Evolutionary conservation across 2,888 invertebrate genomes (phyloP).

Genomic region (Cheilosia scutellata): DNA sequence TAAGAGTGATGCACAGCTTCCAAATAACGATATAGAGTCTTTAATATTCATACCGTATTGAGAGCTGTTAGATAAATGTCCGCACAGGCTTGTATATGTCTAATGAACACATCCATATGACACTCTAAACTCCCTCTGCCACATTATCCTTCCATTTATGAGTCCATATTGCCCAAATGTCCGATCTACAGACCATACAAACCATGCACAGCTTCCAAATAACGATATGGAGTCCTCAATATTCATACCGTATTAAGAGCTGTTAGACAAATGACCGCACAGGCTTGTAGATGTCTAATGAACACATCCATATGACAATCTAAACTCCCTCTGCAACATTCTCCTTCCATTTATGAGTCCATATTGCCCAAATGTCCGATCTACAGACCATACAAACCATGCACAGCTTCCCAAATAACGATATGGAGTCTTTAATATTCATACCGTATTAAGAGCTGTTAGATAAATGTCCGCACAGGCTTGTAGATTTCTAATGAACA

Average conservation of each 20-base stretch:
- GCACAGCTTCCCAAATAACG: conserved; percentile 20
- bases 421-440: not conserved
- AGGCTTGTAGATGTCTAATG: conserved; percentile 11
- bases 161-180: no score
- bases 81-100: conserved; percentile 29
- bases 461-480: conserved; percentile 6
- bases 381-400: no score
- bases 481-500: conserved; percentile 39
- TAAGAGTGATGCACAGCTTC: conserved; percentile 15
- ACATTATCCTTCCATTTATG: not conserved
- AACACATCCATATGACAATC: conserved; percentile 15
- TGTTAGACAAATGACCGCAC: not conserved
- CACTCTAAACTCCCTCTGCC: conserved; percentile 32
- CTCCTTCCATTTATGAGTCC: not conserved
- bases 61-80: conserved; percentile 10
- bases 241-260: not conserved
- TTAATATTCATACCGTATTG: not conserved
- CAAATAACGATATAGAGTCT: not conserved
- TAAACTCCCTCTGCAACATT: not conserved
- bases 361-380: not conserved
- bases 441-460: conserved; percentile 25
- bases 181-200: no score
- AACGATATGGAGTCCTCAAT: not conserved
- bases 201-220: not conserved
- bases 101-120: conserved; percentile 16